phyloP scores from a whole-genome alignment of 2,113 vertebrate species.

The human region GRCh38 chr12:41866501-41867000 shows the following conservation, averaged over 20 bases:
- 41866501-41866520: background rate
- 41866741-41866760: background rate
- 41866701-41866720: background rate
- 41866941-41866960: slow-evolving; percentile 15
- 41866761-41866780: background rate
- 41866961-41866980: slow-evolving; percentile 48
- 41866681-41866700: background rate
- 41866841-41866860: background rate
- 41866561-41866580: background rate
- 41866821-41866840: background rate
- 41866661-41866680: background rate
- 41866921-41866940: slow-evolving; percentile 2
- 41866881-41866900: background rate
- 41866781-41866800: background rate
- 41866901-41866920: background rate
- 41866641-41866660: background rate
- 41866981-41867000: slow-evolving; percentile 46
- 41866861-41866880: background rate
- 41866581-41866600: background rate
- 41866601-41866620: background rate
- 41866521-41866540: background rate
- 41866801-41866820: background rate
- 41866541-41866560: background rate
- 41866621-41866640: background rate
- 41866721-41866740: background rate